Evolutionary conservation across 37 sponge, comb jelly and placozoan species (phyloP), one percentile per base, ranked within the genome.

Genomic region (Theonella swinhoei): DNA sequence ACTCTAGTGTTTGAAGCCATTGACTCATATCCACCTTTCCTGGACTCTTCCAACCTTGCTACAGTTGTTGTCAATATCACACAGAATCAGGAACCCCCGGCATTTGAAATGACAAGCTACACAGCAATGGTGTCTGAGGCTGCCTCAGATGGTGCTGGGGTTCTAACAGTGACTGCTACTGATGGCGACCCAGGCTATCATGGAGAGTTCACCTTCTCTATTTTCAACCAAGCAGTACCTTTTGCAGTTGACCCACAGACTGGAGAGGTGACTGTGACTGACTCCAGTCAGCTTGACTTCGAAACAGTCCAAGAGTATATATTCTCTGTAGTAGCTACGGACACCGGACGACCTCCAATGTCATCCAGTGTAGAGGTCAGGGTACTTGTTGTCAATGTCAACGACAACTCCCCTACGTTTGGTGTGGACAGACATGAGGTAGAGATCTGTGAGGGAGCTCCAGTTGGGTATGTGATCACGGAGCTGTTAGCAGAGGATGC

Each of bases 151-250:
- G 60, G 61, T 34, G 25, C 62, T 23, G 3, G 3, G 0, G 31
- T 91, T 24, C 41, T 91, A 2, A 42, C 54, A 25, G 74, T 86
- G 34, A 19, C 65, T 20, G 91, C 91, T 29, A 91, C 66, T 36
- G 91, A 91, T 41, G 24, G 28, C 20, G 91, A 91, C 66, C 20
- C 19, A 22, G 87, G 77, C 7, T 62, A 41, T 3, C 20, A 78
- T 81, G 82, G 83, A 42, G 68, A 39, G 11, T 29, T 91, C 24
- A 22, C 14, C n/a, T 91, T 85, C 74, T 66, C 64, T 24, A 24
- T 85, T 23, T 28, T 24, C 23, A 3, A 41, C 33, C 28, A n/a
- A 0, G 64, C 47, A 4, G 37, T 26, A 66, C 71, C 74, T 37
- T 86, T 91, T 63, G 1, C 39, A 9, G 63, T 91, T 37, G 31